Evolutionary conservation across 2,888 invertebrate species (phyloP), one percentile per base, ranked within the genome.

Genomic region (Chaetogeoica ovagalla): DNA sequence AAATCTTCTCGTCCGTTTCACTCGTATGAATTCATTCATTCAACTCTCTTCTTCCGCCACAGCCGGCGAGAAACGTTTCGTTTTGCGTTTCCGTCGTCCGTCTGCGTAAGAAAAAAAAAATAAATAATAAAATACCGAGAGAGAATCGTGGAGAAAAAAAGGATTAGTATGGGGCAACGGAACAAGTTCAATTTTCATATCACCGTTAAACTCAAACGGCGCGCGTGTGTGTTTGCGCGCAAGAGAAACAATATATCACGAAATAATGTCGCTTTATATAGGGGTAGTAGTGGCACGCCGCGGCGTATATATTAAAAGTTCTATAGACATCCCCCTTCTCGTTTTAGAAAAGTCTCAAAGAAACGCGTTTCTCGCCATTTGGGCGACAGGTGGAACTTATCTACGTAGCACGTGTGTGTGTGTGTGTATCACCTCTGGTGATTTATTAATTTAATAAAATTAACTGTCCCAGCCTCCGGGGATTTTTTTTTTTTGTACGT

Each of bases 371-470:
- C 52, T 74, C 63, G 39, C 65, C 7, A 23, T 65, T 65, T 55
- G 65, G 65, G 74, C 63, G 74, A 74, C 74, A 74, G 74, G 74
- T 74, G 74, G 21, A 74, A 74, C 74, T 74, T 74, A 65, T 74
- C 65, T 65, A 55, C 21, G 30, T 30, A 65, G 39, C 74, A 74
- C 74, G 63, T 74, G 74, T 65, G 65, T 39, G 39, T 1, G 30
- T 30, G 30, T 30, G 30, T 30, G 4, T 30, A n/a, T n/a, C 39
- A 17, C 59, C 23, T 57, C 37, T 55, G 7, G 55, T 74, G 74
- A 74, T 74, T 74, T 74, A 74, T 74, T 55, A 74, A 74, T 74
- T 74, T 74, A 74, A 74, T 74, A 39, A 74, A 65, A 74, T 74
- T 65, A 74, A 55, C 55, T 65, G 55, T 65, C 65, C 63, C 37